These are phyloP conservation scores for Heliconius ismenius DNA, from an alignment of 2,888 invertebrate species.

Conservation along the genomic window DNA sequence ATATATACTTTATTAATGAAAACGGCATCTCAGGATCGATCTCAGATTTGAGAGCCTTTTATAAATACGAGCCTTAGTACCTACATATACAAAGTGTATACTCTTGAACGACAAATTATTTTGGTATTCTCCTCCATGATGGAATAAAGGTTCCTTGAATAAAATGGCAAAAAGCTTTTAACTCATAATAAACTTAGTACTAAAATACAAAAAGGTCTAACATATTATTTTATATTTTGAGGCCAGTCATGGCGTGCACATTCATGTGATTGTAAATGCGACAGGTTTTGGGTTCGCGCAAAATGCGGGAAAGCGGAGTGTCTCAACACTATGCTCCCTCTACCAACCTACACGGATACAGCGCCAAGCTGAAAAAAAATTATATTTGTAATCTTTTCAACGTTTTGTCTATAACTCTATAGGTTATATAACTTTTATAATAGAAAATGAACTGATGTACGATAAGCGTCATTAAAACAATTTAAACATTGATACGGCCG, in stretches of 20 bases:
- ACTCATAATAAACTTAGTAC: background rate
- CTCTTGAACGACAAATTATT: background rate
- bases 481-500: constrained; percentile 23
- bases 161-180: background rate
- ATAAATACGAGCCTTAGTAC: too few relatives aligned
- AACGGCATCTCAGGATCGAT: too few relatives aligned
- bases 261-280: background rate
- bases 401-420: background rate
- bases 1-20: too few relatives aligned
- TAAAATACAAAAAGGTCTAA: too few relatives aligned
- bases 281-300: background rate
- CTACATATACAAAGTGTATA: too few relatives aligned
- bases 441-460: background rate
- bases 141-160: background rate
- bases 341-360: too few relatives aligned
- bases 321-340: background rate
- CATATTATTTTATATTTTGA: background rate
- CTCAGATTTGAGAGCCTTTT: too few relatives aligned
- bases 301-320: background rate
- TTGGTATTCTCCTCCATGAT: background rate
- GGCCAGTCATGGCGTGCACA: background rate
- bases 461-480: constrained; percentile 24
- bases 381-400: background rate
- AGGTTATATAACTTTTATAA: background rate
- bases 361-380: background rate